Percentiles rank a stretch among this genome's conserved stretches.
Evolutionary conservation across 2,888 invertebrate species (phyloP).

Genomic region (Cremastinae sp.): DNA sequence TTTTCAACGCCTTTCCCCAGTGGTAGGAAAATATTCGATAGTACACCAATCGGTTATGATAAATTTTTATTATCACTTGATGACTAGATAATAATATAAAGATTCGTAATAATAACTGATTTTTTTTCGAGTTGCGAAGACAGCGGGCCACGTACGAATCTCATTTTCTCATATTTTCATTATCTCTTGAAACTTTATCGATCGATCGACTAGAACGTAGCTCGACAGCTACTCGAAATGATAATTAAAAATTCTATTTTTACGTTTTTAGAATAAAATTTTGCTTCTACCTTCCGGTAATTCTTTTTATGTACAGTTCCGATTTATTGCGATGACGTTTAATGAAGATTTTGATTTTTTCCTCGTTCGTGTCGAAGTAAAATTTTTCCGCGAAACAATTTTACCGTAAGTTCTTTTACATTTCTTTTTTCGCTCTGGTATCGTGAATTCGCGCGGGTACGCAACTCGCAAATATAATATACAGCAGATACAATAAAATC

Average conservation of each 20-base stretch:
- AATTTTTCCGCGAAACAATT: not conserved
- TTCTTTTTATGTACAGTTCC: not conserved
- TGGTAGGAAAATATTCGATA: not conserved
- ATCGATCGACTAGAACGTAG: conserved; percentile 1
- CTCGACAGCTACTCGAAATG: not conserved
- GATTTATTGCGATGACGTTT: conserved; percentile 6
- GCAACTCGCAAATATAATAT: conserved; percentile 58
- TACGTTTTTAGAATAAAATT: not conserved
- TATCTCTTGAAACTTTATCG: not conserved
- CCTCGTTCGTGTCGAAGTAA: conserved; percentile 24
- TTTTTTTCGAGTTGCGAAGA: conserved; percentile 64
- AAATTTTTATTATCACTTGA: conserved; percentile 80
- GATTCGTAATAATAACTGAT: conserved; percentile 79
- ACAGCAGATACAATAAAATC: conserved; percentile 67
- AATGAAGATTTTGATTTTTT: conserved; percentile 15
- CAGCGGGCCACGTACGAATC: conserved; percentile 53
- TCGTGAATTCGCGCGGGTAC: conserved; percentile 25
- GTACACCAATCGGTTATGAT: conserved; percentile 73
- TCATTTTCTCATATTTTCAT: conserved; percentile 9
- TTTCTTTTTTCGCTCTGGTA: not conserved
- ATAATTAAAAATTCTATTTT: not conserved
- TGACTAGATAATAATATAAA: conserved; percentile 80
- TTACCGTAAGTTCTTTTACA: not conserved
- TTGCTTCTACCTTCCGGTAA: not conserved
- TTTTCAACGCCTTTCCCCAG: not conserved